Evolutionary conservation across 1,140 invertebrate species (phyloP).

Genomic region (Pygmarrhopalites habei): DNA sequence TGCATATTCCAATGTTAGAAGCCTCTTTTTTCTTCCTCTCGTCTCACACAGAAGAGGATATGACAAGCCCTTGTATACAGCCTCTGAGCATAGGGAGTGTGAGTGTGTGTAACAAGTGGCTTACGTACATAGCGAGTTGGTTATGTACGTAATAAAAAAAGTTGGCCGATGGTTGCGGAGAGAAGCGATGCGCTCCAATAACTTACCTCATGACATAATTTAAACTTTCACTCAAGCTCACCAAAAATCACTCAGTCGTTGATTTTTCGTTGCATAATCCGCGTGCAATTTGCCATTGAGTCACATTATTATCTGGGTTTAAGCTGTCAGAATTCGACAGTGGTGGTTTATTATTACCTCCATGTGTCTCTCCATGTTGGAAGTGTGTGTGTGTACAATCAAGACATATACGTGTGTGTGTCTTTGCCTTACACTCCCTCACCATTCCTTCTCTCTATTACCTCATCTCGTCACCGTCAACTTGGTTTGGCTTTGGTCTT

Average conservation of each 20-base stretch:
- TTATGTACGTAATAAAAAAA: conserved; percentile 1
- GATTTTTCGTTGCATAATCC: conserved; percentile 20
- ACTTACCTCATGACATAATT: conserved; percentile 32
- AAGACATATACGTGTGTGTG: no score
- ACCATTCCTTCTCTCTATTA: no score
- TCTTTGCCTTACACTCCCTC: no score
- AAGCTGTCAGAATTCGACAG: not conserved
- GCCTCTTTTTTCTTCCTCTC: no score
- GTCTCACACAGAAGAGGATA: no score
- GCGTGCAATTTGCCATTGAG: conserved; percentile 19
- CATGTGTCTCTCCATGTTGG: not conserved
- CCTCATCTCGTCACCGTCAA: no score
- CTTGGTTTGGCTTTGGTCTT: no score
- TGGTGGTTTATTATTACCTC: not conserved
- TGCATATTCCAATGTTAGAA: no score
- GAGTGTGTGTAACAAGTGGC: no score
- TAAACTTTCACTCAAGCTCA: conserved; percentile 32
- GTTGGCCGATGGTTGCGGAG: not conserved
- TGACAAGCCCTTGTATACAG: no score
- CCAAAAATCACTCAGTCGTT: conserved; percentile 28
- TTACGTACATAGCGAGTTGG: no score
- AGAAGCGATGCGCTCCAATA: conserved; percentile 33
- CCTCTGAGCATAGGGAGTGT: no score
- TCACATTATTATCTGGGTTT: not conserved
- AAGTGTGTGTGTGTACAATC: not conserved